phyloP scores from a whole-genome alignment of 2,797 vertebrate genomes.

The Channallabes apus region DNA sequence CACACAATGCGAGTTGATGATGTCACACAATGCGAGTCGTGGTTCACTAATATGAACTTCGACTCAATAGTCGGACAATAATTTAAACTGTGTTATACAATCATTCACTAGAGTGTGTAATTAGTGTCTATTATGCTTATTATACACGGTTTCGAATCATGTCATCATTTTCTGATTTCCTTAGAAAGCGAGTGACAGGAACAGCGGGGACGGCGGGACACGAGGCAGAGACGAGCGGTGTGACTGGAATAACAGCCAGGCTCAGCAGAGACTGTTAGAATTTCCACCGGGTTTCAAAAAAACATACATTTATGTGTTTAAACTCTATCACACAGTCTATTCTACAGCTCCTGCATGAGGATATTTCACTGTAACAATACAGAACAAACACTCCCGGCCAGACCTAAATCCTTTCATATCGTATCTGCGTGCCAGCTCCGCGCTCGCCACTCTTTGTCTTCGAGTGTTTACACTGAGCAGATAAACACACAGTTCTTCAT shows the following conservation, averaged over 20 bases:
- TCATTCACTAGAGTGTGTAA: neutral
- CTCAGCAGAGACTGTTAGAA: neutral
- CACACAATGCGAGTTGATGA: neutral
- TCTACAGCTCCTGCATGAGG: neutral
- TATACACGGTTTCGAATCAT: neutral
- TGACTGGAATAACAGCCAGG: neutral
- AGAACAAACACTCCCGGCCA: neutral
- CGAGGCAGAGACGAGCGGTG: neutral
- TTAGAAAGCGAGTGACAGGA: neutral
- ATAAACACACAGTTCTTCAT: constrained; percentile 4
- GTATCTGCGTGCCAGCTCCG: neutral
- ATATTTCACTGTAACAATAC: neutral
- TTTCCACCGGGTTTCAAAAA: neutral
- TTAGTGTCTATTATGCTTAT: neutral
- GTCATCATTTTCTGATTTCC: neutral
- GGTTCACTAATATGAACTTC: neutral
- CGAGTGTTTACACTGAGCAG: neutral
- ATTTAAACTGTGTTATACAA: neutral
- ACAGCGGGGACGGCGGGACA: neutral
- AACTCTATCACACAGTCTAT: neutral
- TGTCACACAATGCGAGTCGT: neutral
- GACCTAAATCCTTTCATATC: neutral
- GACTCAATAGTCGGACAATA: neutral
- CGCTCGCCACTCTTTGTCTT: neutral
- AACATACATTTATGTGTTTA: neutral